A percentile compares a stretch with the other conserved stretches of the same genome.
Conservation (phyloP, 2,113 vertebrate species). For the Corythaixoides concolor region DNA sequence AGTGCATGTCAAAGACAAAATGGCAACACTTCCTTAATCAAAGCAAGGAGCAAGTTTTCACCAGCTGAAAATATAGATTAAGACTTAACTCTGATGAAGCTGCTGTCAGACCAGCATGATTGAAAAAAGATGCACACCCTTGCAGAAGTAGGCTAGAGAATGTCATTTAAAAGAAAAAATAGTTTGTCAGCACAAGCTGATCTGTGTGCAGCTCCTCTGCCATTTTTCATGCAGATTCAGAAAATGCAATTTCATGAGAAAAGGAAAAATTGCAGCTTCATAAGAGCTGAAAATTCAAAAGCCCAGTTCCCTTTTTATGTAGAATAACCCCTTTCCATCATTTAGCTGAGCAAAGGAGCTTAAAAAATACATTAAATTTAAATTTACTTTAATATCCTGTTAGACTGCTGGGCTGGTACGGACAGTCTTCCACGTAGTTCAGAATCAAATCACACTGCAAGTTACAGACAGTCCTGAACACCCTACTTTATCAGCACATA, state of each 20-base stretch:
- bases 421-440: background rate
- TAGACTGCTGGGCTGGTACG: background rate
- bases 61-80: background rate
- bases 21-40: slow-evolving; percentile 17
- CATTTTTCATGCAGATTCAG: slow-evolving; percentile 54
- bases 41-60: slow-evolving; percentile 17
- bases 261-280: background rate
- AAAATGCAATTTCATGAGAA: slow-evolving; percentile 27
- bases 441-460: background rate
- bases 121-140: slow-evolving; percentile 53
- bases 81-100: slow-evolving; percentile 28
- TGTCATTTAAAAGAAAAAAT: slow-evolving; percentile 30
- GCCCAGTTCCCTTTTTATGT: background rate
- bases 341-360: slow-evolving; percentile 7
- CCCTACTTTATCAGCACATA: background rate
- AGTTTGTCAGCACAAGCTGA: slow-evolving; percentile 15
- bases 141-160: slow-evolving; percentile 27
- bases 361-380: slow-evolving; percentile 37
- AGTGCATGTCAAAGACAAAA: background rate
- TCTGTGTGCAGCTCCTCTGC: background rate
- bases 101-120: slow-evolving; percentile 22
- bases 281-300: slow-evolving; percentile 8
- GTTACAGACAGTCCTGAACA: background rate
- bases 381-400: background rate
- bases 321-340: background rate